phyloP scores from a whole-genome alignment of 2,888 invertebrate genomes.

The Tiliacea citrago region DNA sequence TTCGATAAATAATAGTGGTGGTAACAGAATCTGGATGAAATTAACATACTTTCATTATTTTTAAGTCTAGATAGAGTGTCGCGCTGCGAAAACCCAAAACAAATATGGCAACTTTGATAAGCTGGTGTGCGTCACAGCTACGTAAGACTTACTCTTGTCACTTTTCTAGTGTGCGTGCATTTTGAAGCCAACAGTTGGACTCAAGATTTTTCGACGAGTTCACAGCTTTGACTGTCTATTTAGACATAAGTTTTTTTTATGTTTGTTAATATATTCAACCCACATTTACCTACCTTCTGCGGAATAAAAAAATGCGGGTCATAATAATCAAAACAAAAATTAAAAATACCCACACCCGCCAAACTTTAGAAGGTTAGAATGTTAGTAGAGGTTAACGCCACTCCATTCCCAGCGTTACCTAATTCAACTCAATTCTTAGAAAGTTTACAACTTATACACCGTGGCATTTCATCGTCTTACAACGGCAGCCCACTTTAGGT shows the following conservation, averaged over 20 bases:
- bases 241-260: no score
- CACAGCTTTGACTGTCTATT: no score
- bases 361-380: not conserved
- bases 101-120: no score
- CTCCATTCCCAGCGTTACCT: not conserved
- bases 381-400: not conserved
- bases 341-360: not conserved
- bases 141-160: no score
- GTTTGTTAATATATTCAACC: not conserved
- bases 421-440: not conserved
- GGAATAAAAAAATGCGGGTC: not conserved
- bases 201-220: no score
- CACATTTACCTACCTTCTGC: not conserved
- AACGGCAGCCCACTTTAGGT: no score
- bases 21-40: conserved; percentile 1
- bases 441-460: conserved; percentile 6
- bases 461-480: no score
- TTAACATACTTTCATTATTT: not conserved
- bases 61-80: no score
- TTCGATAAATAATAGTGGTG: conserved; percentile 18
- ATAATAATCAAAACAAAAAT: not conserved
- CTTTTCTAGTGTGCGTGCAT: no score
- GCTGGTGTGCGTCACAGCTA: no score
- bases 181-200: no score
- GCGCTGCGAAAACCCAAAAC: no score